Evolutionary conservation across 2,797 vertebrate genomes (phyloP).

Genomic region (Arnoldichthys spilopterus): DNA sequence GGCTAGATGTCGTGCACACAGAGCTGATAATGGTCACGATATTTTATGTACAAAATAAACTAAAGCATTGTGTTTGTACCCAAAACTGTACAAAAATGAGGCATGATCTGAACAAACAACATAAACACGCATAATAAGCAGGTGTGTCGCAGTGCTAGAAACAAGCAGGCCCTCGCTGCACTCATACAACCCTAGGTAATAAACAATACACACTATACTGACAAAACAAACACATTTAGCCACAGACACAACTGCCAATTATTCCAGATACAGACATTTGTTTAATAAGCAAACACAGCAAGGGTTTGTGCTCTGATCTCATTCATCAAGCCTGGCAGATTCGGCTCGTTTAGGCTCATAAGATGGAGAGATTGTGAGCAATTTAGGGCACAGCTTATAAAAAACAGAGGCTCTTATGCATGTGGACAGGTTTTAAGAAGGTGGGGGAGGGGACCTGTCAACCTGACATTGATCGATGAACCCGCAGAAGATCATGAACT

Average conservation of each 20-base stretch:
- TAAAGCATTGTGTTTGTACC: background rate
- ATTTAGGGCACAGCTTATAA: conserved; percentile 87
- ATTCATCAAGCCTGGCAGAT: conserved; percentile 92
- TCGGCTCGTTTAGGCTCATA: conserved; percentile 89
- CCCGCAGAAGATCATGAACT: conserved; percentile 85
- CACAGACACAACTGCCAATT: conserved; percentile 50
- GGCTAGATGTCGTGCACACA: background rate
- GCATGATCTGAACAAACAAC: conserved; percentile 13
- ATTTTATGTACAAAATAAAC: conserved; percentile 10
- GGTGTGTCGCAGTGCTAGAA: conserved; percentile 33
- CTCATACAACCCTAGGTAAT: conserved; percentile 37
- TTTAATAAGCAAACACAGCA: conserved; percentile 65
- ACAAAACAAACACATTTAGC: conserved; percentile 51
- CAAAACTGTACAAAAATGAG: no score
- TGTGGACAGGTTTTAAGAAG: conserved; percentile 77
- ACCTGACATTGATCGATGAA: conserved; percentile 92
- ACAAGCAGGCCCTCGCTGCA: conserved; percentile 23
- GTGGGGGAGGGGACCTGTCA: conserved; percentile 74
- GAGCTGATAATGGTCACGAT: background rate
- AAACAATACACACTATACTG: conserved; percentile 51
- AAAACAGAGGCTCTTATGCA: conserved; percentile 88
- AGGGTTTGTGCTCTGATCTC: conserved; percentile 68
- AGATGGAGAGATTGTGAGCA: conserved; percentile 83
- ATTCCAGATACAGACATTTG: conserved; percentile 62
- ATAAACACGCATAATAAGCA: conserved; percentile 3